Percentiles rank a stretch among this genome's conserved stretches.
These are phyloP conservation scores for Panurus biarmicus DNA, from an alignment of 2,113 vertebrate genomes.

Conservation along the genomic window DNA sequence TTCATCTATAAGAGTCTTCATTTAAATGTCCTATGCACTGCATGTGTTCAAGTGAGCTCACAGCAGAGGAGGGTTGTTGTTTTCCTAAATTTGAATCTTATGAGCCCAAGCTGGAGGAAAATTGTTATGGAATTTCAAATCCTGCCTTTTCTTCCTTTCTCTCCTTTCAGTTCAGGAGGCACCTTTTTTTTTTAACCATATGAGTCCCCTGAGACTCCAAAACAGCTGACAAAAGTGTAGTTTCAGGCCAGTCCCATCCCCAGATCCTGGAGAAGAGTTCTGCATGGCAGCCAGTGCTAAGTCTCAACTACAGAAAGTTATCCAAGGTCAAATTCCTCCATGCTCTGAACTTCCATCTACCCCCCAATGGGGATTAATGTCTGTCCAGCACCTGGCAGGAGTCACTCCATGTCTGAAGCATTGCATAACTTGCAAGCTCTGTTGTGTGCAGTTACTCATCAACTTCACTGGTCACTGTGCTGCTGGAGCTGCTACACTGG, in stretches of 20 bases:
- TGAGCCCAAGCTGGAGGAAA: neutral
- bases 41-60: neutral
- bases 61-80: neutral
- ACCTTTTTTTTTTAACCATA: neutral
- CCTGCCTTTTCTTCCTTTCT: neutral
- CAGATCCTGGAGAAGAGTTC: neutral
- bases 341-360: neutral
- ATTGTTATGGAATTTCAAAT: neutral
- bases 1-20: neutral
- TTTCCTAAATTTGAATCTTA: neutral
- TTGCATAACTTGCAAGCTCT: neutral
- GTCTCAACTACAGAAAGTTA: neutral
- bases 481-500: neutral
- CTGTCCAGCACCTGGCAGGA: slow-evolving; percentile 39
- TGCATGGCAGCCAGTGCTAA: neutral
- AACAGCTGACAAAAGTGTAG: neutral
- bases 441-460: neutral
- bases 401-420: neutral
- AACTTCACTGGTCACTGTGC: neutral
- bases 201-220: neutral
- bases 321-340: slow-evolving; percentile 51
- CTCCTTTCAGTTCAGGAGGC: neutral
- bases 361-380: neutral
- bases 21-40: neutral
- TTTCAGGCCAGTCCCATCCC: neutral